These are phyloP conservation scores for Neodon shergylaensis DNA, from an alignment of 2,113 vertebrate species.

Conservation along the genomic window DNA sequence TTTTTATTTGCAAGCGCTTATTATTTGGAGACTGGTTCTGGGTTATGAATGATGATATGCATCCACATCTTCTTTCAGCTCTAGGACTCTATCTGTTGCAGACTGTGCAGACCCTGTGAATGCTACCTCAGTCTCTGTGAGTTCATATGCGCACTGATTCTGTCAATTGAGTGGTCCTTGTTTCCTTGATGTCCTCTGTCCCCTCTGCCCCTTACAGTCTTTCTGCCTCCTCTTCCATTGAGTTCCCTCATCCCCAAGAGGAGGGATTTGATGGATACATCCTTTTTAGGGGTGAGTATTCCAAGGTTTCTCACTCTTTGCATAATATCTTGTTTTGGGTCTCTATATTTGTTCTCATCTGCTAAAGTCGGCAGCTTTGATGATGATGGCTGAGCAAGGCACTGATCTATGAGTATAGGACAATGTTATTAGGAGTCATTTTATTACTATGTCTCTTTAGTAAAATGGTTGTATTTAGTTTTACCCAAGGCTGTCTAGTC, in stretches of 20 bases:
- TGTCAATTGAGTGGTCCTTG: background rate
- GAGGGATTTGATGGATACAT: background rate
- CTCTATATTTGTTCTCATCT: background rate
- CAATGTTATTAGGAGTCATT: background rate
- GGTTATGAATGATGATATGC: background rate
- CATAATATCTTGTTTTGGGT: background rate
- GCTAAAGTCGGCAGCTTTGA: background rate
- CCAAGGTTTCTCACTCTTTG: background rate
- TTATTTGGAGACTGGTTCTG: background rate
- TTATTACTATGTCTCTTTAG: background rate
- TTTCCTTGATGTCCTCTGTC: background rate
- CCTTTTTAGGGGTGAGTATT: background rate
- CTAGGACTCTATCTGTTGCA: background rate
- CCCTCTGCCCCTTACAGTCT: background rate
- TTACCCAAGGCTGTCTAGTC: background rate
- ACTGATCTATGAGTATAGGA: background rate
- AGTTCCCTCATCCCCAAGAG: background rate
- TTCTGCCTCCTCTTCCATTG: background rate
- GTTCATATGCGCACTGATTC: background rate
- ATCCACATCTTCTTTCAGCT: background rate
- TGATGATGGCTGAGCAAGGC: background rate
- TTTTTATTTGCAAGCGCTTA: background rate
- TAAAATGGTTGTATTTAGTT: background rate
- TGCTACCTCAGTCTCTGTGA: background rate
- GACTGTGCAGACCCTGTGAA: background rate